Evolutionary conservation across 2,797 vertebrate genomes (phyloP).

Genomic region (Lepilemur septentrionalis): DNA sequence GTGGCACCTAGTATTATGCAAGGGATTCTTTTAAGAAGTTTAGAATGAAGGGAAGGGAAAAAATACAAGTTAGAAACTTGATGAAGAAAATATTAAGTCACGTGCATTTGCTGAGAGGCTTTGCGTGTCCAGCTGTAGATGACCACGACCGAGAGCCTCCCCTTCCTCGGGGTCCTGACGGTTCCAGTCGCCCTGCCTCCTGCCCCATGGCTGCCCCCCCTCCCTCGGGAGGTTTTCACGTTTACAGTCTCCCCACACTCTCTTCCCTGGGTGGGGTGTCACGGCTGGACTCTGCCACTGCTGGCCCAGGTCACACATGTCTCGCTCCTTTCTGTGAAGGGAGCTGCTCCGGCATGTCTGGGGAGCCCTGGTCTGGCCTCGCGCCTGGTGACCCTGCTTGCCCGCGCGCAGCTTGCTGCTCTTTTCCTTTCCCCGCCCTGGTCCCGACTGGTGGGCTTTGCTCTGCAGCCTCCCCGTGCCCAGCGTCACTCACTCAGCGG

Average conservation of each 20-base stretch:
- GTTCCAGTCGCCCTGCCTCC: rapidly evolving
- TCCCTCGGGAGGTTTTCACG: rapidly evolving
- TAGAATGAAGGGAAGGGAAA: background rate
- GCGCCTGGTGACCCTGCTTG: rapidly evolving
- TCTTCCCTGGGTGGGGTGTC: no score
- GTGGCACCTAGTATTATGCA: rapidly evolving
- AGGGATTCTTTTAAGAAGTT: background rate
- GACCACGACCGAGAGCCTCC: background rate
- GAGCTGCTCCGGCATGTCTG: rapidly evolving
- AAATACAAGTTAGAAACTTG: background rate
- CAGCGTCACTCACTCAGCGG: background rate
- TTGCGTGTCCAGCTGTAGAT: rapidly evolving
- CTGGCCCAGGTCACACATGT: background rate
- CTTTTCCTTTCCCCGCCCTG: background rate
- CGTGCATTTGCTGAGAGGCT: background rate
- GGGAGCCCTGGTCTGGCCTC: background rate
- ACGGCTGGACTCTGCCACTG: background rate
- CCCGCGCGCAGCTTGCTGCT: rapidly evolving
- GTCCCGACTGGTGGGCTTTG: background rate
- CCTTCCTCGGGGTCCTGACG: background rate
- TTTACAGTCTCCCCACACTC: rapidly evolving
- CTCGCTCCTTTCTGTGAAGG: background rate
- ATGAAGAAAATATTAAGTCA: background rate
- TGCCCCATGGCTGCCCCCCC: background rate
- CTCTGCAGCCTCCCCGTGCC: background rate